Conservation (phyloP, 2,113 vertebrate genomes). For the Daubentonia madagascariensis region DNA sequence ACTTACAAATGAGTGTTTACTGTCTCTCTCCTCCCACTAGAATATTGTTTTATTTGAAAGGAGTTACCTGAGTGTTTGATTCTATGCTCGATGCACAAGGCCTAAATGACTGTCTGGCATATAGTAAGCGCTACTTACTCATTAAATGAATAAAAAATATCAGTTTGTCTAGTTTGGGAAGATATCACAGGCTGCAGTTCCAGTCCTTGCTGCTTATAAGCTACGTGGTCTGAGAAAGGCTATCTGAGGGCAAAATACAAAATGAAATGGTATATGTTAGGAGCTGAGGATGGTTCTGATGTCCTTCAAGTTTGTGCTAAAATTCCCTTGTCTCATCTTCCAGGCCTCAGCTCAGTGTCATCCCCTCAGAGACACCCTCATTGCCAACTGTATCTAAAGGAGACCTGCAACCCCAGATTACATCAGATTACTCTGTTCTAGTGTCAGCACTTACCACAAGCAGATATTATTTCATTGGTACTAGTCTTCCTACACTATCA, state of each 20-base stretch:
- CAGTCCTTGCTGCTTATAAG: neutral
- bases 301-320: neutral
- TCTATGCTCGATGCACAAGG: neutral
- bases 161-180: neutral
- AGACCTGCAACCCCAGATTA: neutral
- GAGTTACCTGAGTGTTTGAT: neutral
- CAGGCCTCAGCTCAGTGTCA: neutral
- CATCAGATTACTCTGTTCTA: neutral
- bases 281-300: neutral
- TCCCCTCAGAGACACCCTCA: neutral
- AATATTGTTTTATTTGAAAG: neutral
- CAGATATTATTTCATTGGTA: neutral
- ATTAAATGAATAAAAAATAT: neutral
- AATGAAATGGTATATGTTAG: neutral
- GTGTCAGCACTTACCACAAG: neutral
- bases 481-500: neutral
- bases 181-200: neutral
- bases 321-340: neutral
- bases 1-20: neutral
- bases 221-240: neutral
- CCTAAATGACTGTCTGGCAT: neutral
- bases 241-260: neutral
- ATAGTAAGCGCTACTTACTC: neutral
- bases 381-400: neutral
- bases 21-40: accelerated